phyloP scores from a whole-genome alignment of 1,140 invertebrate species.

The Meloidogyne chitwoodi region DNA sequence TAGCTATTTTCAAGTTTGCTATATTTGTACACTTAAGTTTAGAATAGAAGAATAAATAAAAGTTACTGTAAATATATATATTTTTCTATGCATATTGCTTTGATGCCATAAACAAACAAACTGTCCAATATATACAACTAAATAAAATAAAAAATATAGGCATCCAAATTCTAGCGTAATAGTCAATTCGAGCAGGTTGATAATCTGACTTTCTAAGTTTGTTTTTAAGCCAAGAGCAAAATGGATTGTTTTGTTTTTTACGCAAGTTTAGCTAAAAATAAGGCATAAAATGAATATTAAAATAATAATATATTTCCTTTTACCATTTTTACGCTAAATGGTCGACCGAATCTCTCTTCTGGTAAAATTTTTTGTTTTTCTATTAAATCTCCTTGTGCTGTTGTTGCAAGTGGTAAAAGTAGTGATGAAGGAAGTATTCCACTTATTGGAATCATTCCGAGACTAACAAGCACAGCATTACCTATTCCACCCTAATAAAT shows the following conservation, averaged over 20 bases:
- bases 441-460: neutral
- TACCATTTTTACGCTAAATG: neutral
- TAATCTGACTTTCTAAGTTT: conserved; percentile 46
- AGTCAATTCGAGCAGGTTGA: conserved; percentile 43
- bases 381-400: neutral
- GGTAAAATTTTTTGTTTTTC: neutral
- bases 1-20: too few species aligned
- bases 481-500: conserved; percentile 16
- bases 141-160: conserved; percentile 37
- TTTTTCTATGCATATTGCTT: conserved; percentile 7
- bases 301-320: neutral
- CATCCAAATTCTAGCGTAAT: conserved; percentile 37
- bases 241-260: neutral
- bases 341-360: neutral
- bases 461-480: neutral
- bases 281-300: too few species aligned
- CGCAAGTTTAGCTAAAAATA: neutral
- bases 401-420: neutral
- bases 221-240: conserved; percentile 29
- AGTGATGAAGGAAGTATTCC: neutral
- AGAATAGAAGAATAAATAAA: too few species aligned
- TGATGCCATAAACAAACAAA: conserved; percentile 39
- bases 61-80: too few species aligned
- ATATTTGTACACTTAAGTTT: too few species aligned
- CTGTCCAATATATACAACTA: conserved; percentile 38